phyloP scores from a whole-genome alignment of 2,113 vertebrate species.

The Lepisosteus oculatus region DNA sequence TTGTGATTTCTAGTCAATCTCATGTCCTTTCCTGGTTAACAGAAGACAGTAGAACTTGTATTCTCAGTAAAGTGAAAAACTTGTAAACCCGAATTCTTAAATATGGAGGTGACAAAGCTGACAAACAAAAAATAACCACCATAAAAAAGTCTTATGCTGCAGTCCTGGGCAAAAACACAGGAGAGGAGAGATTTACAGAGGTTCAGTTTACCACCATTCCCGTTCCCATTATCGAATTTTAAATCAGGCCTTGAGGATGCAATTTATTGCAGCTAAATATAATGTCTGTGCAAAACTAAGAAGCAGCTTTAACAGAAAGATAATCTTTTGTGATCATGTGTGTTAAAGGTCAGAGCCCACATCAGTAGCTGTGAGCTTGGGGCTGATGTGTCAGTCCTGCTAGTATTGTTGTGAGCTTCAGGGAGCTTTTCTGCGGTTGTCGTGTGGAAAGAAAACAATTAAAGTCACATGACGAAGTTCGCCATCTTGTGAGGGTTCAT shows the following conservation, averaged over 20 bases:
- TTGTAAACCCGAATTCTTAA: too few relatives aligned
- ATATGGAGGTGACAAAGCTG: too few relatives aligned
- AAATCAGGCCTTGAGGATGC: background rate
- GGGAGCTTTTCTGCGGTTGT: background rate
- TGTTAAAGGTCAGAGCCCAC: background rate
- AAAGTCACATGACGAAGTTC: too few relatives aligned
- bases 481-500: too few relatives aligned
- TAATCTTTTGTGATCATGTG: constrained; percentile 4
- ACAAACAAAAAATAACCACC: too few relatives aligned
- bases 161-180: too few relatives aligned
- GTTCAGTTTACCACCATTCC: background rate
- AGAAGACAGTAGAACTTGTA: too few relatives aligned
- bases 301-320: background rate
- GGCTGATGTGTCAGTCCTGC: background rate
- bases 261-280: constrained; percentile 5
- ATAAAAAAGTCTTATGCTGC: too few relatives aligned
- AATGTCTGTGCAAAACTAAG: background rate
- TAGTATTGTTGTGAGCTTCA: background rate
- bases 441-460: background rate
- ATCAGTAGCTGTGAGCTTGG: background rate
- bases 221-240: background rate
- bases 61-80: too few relatives aligned
- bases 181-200: too few relatives aligned
- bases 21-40: too few relatives aligned
- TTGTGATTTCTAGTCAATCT: too few relatives aligned